phyloP scores from a whole-genome alignment of 2,113 vertebrate species.

The Thunnus maccoyii region DNA sequence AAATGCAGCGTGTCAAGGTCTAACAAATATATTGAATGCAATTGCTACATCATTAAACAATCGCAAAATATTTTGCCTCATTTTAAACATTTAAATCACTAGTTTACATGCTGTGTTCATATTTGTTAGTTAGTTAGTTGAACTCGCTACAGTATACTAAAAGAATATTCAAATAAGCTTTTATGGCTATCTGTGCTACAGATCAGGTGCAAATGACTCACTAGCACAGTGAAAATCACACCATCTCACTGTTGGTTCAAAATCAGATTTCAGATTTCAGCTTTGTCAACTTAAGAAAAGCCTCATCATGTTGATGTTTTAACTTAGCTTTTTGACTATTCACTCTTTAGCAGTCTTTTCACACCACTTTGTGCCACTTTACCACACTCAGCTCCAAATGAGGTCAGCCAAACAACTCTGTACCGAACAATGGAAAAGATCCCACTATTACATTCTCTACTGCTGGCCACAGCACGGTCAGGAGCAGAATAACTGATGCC shows the following conservation, averaged over 20 bases:
- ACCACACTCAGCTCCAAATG: neutral
- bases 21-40: neutral
- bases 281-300: neutral
- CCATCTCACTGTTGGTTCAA: neutral
- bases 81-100: neutral
- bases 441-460: neutral
- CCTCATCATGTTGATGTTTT: neutral
- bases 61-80: neutral
- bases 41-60: neutral
- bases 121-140: neutral
- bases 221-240: neutral
- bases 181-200: neutral
- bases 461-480: neutral
- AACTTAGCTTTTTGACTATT: neutral
- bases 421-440: neutral
- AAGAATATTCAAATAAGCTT: neutral
- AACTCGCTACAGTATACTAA: neutral
- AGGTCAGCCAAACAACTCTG: slow-evolving; percentile 7
- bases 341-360: neutral
- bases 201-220: neutral
- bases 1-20: no score
- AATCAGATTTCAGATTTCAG: neutral
- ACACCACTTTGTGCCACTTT: neutral
- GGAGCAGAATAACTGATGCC: neutral
- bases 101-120: neutral